A percentile compares a stretch with the other conserved stretches of the same genome.
phyloP scores from a whole-genome alignment of 2,888 invertebrate genomes.

The Machimus atricapillus region DNA sequence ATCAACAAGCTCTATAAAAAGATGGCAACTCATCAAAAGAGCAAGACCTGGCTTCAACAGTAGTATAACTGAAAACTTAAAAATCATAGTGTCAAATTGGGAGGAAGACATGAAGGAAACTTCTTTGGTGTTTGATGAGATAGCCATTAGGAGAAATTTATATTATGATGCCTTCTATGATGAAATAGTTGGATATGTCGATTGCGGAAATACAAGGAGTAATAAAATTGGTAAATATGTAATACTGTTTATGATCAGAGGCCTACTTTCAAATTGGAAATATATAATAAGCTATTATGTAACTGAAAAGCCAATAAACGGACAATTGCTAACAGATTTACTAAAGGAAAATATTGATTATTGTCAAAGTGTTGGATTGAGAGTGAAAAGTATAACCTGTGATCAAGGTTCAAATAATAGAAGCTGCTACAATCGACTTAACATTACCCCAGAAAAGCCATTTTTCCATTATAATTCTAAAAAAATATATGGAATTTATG shows the following conservation, averaged over 20 bases:
- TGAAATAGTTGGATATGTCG: background rate
- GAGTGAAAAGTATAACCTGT: background rate
- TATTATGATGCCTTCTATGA: background rate
- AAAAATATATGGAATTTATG: background rate
- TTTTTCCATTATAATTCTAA: background rate
- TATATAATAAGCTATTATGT: background rate
- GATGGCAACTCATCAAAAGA: no score
- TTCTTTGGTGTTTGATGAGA: no score
- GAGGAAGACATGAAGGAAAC: no score
- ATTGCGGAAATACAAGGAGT: background rate
- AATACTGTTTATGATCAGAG: background rate
- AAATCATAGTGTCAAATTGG: no score
- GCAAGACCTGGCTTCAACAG: no score
- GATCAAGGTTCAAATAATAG: background rate
- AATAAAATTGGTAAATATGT: background rate
- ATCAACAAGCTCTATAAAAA: no score
- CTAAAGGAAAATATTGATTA: background rate
- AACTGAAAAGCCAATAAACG: background rate
- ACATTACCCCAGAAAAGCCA: no score
- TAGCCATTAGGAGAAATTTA: no score
- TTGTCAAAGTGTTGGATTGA: background rate
- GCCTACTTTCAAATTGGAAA: background rate
- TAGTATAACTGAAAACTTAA: no score
- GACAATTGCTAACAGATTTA: background rate
- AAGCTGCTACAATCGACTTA: background rate